Evolutionary conservation across 2,113 vertebrate species (phyloP).

Genomic region (Diadophis punctatus): DNA sequence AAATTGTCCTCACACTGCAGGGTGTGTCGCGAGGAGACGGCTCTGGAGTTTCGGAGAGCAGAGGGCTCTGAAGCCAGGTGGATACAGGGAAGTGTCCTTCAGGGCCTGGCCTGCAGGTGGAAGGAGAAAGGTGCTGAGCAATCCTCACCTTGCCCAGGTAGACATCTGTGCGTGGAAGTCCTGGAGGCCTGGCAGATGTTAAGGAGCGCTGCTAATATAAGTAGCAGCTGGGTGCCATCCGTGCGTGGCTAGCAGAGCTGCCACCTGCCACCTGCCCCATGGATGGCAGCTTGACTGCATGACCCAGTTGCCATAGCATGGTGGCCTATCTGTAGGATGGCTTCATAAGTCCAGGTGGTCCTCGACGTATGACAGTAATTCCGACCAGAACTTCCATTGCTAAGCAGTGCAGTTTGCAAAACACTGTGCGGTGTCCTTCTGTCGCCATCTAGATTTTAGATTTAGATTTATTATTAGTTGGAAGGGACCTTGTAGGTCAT

Average conservation of each 20-base stretch:
- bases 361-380: not conserved
- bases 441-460: too few species aligned
- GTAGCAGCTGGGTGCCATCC: not conserved
- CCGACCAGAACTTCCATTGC: not conserved
- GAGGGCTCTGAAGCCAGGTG: not conserved
- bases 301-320: not conserved
- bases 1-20: not conserved
- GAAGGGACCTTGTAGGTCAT: too few species aligned
- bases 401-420: not conserved
- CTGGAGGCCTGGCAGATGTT: not conserved
- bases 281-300: not conserved
- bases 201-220: not conserved
- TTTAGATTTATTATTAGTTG: too few species aligned
- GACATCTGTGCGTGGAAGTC: not conserved
- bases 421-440: not conserved
- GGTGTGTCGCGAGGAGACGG: not conserved
- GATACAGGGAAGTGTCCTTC: not conserved
- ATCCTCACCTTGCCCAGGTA: not conserved
- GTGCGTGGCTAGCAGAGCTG: not conserved
- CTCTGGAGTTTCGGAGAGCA: not conserved
- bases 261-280: not conserved
- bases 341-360: not conserved
- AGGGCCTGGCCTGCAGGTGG: not conserved
- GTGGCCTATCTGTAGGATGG: not conserved
- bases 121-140: not conserved